phyloP scores from a whole-genome alignment of 2,888 invertebrate genomes.

The Halictus quadricinctus region DNA sequence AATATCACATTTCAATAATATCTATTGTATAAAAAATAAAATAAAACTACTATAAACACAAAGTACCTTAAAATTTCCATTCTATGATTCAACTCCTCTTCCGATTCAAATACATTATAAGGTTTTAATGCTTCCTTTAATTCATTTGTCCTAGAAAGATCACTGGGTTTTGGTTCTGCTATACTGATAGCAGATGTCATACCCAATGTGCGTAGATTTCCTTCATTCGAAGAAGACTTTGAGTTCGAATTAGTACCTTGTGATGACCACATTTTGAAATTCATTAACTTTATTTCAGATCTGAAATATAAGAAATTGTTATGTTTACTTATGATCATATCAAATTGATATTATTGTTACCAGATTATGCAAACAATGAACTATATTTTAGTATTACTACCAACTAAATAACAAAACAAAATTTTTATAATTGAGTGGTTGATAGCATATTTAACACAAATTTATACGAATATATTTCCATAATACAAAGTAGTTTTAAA shows the following conservation, averaged over 20 bases:
- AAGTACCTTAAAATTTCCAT: conserved; percentile 89
- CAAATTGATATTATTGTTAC: background rate
- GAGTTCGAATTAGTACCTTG: conserved; percentile 73
- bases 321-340: conserved; percentile 3
- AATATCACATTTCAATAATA: background rate
- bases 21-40: background rate
- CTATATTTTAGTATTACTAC: background rate
- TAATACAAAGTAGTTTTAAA: background rate
- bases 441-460: background rate
- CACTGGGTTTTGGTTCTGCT: conserved; percentile 91
- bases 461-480: background rate
- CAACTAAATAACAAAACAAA: background rate
- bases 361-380: conserved; percentile 29
- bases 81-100: conserved; percentile 94
- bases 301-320: conserved; percentile 36
- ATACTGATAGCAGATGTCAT: conserved; percentile 97
- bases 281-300: conserved; percentile 41
- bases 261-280: conserved; percentile 76
- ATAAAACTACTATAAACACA: background rate
- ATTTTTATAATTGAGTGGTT: background rate
- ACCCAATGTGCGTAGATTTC: conserved; percentile 88
- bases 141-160: conserved; percentile 89
- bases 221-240: conserved; percentile 84
- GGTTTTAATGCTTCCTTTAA: conserved; percentile 91
- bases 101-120: conserved; percentile 95